These are phyloP conservation scores for Dromaius novaehollandiae DNA, from an alignment of 2,113 vertebrate species.

Conservation along the genomic window DNA sequence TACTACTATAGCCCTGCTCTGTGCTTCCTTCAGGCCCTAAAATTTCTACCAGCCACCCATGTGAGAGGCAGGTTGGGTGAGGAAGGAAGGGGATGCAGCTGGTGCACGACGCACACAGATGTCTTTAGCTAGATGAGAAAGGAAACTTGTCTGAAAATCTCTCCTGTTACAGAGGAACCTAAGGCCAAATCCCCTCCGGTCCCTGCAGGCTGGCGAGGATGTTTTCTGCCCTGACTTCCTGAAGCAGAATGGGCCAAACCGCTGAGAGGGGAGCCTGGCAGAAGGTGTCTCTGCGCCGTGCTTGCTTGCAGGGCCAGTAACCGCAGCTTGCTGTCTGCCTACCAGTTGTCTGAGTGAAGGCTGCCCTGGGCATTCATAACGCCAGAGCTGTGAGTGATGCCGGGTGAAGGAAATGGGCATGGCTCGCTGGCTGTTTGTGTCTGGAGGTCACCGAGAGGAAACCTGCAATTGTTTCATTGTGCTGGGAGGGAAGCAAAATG, in stretches of 20 bases:
- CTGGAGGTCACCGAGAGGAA: not conserved
- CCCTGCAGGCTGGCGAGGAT: not conserved
- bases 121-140: not conserved
- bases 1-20: not conserved
- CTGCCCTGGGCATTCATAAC: not conserved
- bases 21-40: not conserved
- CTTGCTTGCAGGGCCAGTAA: not conserved
- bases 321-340: not conserved
- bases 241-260: not conserved
- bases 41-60: not conserved
- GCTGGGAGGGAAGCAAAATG: not conserved
- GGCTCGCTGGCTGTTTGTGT: not conserved
- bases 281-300: not conserved
- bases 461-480: not conserved
- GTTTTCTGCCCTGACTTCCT: not conserved
- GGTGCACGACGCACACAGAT: not conserved
- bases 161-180: not conserved
- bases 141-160: not conserved
- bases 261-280: not conserved
- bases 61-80: not conserved
- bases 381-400: accelerated
- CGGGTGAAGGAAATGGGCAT: not conserved
- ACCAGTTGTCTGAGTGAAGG: not conserved
- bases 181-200: not conserved
- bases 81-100: not conserved